A percentile compares a stretch with the other conserved stretches of the same genome.
Evolutionary conservation across 2,113 vertebrate genomes (phyloP).

Genomic region (Aythya baeri): DNA sequence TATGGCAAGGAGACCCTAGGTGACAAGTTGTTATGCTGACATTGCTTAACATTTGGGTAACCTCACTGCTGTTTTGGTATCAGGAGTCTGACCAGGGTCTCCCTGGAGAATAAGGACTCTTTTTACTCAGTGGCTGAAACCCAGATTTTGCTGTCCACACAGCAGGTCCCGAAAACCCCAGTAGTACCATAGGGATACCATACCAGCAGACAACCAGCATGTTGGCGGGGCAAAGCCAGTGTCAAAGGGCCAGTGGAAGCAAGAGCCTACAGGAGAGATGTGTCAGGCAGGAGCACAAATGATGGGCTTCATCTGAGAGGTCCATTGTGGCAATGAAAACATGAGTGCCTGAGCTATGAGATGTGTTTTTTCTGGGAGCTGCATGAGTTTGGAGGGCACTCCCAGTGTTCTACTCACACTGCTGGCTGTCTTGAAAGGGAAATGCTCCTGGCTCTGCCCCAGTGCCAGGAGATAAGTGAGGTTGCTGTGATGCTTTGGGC

Average conservation of each 20-base stretch:
- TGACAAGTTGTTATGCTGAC: neutral
- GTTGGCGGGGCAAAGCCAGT: neutral
- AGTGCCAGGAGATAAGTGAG: neutral
- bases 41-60: neutral
- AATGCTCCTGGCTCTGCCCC: neutral
- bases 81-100: neutral
- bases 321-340: neutral
- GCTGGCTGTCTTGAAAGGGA: neutral
- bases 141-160: neutral
- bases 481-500: neutral
- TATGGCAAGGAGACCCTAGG: neutral
- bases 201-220: neutral
- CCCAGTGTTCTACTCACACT: rapidly evolving
- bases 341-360: neutral
- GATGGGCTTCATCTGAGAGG: neutral
- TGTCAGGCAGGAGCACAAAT: neutral
- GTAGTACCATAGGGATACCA: neutral
- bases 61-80: neutral
- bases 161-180: neutral
- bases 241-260: neutral
- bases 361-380: neutral
- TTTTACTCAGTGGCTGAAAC: neutral
- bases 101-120: neutral
- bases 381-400: neutral
- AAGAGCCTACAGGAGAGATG: neutral